A percentile compares a stretch with the other conserved stretches of the same genome.
Evolutionary conservation across 2,888 invertebrate species (phyloP).

Genomic region (Melipona bicolor): DNA sequence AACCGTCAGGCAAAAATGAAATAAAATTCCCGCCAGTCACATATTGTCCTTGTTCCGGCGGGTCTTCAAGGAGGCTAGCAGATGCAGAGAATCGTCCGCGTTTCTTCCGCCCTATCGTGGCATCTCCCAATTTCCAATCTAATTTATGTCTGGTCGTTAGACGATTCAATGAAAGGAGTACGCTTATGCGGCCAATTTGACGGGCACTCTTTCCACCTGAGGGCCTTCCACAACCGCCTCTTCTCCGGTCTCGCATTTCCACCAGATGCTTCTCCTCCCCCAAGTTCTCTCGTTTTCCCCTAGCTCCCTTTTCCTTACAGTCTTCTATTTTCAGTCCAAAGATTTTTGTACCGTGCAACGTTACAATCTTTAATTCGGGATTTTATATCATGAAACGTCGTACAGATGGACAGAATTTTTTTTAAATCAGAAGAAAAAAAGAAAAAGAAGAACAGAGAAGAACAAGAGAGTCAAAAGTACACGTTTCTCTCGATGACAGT

Average conservation of each 20-base stretch:
- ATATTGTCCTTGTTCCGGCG: slow-evolving; percentile 21
- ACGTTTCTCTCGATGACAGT: too few species aligned
- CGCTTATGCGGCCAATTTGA: slow-evolving; percentile 71
- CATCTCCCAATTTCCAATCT: slow-evolving; percentile 67
- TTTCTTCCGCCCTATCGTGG: slow-evolving; percentile 15
- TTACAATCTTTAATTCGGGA: not conserved
- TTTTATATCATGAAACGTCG: too few species aligned
- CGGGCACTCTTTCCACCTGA: slow-evolving; percentile 48
- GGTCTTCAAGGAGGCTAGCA: slow-evolving; percentile 3
- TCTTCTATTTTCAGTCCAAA: not conserved
- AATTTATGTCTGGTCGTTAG: slow-evolving; percentile 74
- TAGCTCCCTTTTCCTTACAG: not conserved
- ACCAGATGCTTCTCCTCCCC: slow-evolving; percentile 13
- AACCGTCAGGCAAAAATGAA: slow-evolving; percentile 25
- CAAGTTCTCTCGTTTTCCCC: not conserved
- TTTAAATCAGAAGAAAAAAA: too few species aligned
- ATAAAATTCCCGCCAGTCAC: not conserved
- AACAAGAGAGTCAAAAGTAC: too few species aligned
- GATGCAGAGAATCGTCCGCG: slow-evolving; percentile 39
- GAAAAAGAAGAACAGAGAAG: too few species aligned
- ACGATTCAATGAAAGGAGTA: slow-evolving; percentile 60
- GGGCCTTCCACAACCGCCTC: slow-evolving; percentile 8
- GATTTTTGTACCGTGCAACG: not conserved
- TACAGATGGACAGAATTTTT: too few species aligned
- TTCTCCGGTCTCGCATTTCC: slow-evolving; percentile 15